Conservation (phyloP, 2,888 invertebrate genomes). For the Conomelus anceps region DNA sequence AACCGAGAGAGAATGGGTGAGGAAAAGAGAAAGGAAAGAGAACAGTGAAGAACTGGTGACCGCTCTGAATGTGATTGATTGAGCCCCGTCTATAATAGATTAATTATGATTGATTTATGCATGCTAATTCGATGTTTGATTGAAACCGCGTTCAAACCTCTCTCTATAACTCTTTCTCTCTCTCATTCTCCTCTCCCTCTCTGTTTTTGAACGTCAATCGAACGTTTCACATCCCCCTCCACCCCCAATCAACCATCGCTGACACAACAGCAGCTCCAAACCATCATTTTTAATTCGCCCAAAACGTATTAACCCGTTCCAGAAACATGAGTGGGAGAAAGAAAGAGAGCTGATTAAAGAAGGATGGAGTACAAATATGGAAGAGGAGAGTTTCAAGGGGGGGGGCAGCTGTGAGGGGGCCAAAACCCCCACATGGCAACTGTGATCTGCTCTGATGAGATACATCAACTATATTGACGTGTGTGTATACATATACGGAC, state of each 20-base stretch:
- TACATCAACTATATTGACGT: not conserved
- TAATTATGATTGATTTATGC: slow-evolving; percentile 28
- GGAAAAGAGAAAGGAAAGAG: slow-evolving; percentile 12
- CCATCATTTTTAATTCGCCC: not conserved
- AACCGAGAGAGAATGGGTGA: not conserved
- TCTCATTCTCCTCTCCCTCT: slow-evolving; percentile 10
- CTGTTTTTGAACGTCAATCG: slow-evolving; percentile 16
- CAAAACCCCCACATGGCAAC: not conserved
- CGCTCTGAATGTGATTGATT: slow-evolving; percentile 19
- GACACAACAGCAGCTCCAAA: not conserved
- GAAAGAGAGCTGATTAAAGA: slow-evolving; percentile 18
- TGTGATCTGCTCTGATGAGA: not conserved
- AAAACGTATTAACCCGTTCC: not conserved
- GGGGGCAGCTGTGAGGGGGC: slow-evolving; percentile 27
- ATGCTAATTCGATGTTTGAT: slow-evolving; percentile 20
- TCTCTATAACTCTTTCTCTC: not conserved
- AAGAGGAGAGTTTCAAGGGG: slow-evolving; percentile 16
- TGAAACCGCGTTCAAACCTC: slow-evolving; percentile 12
- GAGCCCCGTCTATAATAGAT: slow-evolving; percentile 19
- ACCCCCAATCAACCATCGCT: not conserved
- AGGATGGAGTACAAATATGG: not conserved
- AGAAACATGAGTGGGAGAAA: not conserved
- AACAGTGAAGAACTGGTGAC: slow-evolving; percentile 8
- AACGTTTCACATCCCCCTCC: not conserved
- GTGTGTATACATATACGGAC: not conserved